Evolutionary conservation across 1,140 invertebrate genomes (phyloP).

Genomic region (Cardiocondyla obscurior): DNA sequence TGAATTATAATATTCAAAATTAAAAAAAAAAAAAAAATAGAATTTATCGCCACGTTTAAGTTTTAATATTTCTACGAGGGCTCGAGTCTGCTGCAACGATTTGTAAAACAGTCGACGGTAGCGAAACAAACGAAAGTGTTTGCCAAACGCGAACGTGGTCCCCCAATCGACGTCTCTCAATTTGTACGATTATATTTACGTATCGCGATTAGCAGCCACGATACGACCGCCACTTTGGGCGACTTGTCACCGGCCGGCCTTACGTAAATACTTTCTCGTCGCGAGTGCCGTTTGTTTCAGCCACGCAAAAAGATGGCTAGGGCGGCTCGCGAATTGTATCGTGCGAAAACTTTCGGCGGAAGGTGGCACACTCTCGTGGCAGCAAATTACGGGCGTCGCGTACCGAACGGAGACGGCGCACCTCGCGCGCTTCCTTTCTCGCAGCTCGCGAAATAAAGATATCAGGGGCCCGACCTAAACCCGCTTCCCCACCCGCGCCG

Average conservation of each 20-base stretch:
- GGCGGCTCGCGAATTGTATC: not conserved
- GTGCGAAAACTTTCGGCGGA: not conserved
- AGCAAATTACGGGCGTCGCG: slow-evolving; percentile 29
- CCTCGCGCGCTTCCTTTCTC: slow-evolving; percentile 14
- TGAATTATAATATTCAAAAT: too few relatives aligned
- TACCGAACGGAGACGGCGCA: slow-evolving; percentile 34
- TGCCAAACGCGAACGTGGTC: not conserved
- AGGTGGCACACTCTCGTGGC: not conserved
- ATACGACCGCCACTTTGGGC: not conserved
- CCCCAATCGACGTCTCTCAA: slow-evolving; percentile 3
- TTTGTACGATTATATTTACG: not conserved
- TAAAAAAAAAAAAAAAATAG: too few relatives aligned
- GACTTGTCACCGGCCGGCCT: slow-evolving; percentile 4
- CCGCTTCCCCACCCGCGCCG: not conserved
- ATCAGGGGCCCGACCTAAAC: slow-evolving; percentile 4
- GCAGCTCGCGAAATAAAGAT: slow-evolving; percentile 46
- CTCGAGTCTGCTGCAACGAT: not conserved
- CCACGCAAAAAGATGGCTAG: not conserved
- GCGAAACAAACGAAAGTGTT: not conserved
- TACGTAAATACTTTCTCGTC: slow-evolving; percentile 15
- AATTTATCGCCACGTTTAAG: too few relatives aligned
- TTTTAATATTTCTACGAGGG: too few relatives aligned
- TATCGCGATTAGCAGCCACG: not conserved
- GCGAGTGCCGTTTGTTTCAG: not conserved
- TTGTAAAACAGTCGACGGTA: not conserved